phyloP scores from a whole-genome alignment of 2,113 vertebrate species.

The Pelecanus crispus region DNA sequence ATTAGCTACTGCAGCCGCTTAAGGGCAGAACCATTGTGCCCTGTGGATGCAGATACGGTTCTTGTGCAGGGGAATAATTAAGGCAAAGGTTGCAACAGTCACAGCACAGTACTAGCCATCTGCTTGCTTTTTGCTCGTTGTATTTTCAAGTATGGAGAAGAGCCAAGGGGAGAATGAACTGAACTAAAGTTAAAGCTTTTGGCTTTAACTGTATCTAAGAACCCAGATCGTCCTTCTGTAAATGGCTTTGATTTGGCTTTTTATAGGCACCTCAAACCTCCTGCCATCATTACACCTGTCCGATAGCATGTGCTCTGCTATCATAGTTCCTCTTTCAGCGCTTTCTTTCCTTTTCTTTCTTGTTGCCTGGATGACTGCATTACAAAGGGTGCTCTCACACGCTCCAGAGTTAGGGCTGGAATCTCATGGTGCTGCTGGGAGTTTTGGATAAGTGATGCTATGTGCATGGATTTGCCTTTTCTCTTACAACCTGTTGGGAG shows the following conservation, averaged over 20 bases:
- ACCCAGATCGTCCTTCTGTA: neutral
- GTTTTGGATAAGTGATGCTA: no score
- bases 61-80: neutral
- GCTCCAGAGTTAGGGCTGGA: neutral
- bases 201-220: neutral
- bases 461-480: neutral
- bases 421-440: neutral
- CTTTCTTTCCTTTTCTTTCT: neutral
- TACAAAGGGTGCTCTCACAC: neutral
- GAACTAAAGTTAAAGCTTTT: no score
- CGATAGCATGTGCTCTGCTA: neutral
- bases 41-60: fast-evolving
- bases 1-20: neutral
- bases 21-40: neutral
- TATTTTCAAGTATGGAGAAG: neutral
- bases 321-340: neutral
- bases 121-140: neutral
- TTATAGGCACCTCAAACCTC: neutral
- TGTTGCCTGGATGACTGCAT: neutral
- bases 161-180: neutral
- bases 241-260: neutral
- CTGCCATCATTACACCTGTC: neutral
- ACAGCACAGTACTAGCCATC: neutral
- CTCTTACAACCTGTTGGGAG: neutral
- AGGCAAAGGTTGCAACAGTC: neutral